Evolutionary conservation across 1,140 invertebrate species (phyloP).

Genomic region (Tetraneura akinire): DNA sequence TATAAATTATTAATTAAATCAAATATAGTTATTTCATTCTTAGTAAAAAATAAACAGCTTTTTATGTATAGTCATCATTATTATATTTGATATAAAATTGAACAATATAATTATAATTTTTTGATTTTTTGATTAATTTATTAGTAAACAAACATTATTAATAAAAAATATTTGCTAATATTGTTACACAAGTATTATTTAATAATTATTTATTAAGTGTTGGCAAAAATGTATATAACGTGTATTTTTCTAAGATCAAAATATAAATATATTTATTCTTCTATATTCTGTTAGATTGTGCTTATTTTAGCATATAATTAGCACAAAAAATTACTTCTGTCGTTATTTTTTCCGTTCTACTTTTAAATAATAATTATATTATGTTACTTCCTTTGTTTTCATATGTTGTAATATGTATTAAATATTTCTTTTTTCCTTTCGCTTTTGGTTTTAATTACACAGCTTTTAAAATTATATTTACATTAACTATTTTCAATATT

Average conservation of each 20-base stretch:
- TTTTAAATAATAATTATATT: background rate
- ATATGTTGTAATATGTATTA: background rate
- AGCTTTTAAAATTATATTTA: background rate
- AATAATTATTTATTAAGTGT: background rate
- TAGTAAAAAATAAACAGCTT: too few relatives aligned
- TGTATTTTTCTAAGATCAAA: constrained; percentile 34
- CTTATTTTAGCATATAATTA: constrained; percentile 9
- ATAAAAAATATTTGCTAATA: constrained; percentile 1
- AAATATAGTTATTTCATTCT: background rate
- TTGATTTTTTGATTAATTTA: background rate
- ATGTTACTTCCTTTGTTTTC: background rate
- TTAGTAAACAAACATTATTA: background rate
- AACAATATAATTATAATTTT: background rate
- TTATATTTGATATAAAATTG: background rate
- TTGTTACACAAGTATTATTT: background rate
- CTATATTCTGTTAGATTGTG: constrained; percentile 42
- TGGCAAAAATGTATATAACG: background rate
- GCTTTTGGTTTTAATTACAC: constrained; percentile 16
- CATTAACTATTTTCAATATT: background rate
- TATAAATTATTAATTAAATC: background rate
- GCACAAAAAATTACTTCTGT: background rate
- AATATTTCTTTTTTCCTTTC: constrained; percentile 33
- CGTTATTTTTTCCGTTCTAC: background rate
- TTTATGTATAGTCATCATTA: too few relatives aligned
- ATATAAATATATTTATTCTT: constrained; percentile 28